phyloP scores from a whole-genome alignment of 2,888 invertebrate genomes.

The Boloria selene region DNA sequence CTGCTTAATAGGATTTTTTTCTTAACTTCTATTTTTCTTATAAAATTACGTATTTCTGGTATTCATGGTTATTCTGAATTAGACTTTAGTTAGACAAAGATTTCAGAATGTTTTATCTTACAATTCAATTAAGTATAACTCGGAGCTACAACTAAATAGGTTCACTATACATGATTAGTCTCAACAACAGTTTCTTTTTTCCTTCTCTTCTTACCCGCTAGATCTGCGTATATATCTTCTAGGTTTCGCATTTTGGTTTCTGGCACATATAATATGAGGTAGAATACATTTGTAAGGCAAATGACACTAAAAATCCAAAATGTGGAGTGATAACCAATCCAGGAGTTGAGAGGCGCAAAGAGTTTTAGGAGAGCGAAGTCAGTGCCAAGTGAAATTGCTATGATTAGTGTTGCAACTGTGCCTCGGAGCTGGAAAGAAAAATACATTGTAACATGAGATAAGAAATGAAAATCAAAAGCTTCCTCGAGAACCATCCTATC shows the following conservation, averaged over 20 bases:
- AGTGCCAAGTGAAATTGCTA: slow-evolving; percentile 88
- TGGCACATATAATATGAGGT: slow-evolving; percentile 92
- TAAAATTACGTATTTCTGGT: no score
- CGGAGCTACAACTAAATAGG: neutral
- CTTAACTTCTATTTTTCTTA: no score
- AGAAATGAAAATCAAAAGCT: no score
- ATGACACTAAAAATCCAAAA: slow-evolving; percentile 92
- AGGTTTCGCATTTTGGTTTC: slow-evolving; percentile 95
- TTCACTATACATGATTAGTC: slow-evolving; percentile 45
- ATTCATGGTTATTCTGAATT: no score
- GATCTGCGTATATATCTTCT: slow-evolving; percentile 93
- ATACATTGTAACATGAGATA: neutral
- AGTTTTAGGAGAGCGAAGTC: slow-evolving; percentile 93
- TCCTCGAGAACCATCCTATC: no score
- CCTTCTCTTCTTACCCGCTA: slow-evolving; percentile 79
- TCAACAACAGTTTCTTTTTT: slow-evolving; percentile 51
- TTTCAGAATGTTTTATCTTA: no score
- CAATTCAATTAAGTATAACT: no score
- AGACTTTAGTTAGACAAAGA: no score
- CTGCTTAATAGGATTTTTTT: no score
- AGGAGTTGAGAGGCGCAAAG: slow-evolving; percentile 85
- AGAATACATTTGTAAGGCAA: slow-evolving; percentile 88
- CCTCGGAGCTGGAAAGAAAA: slow-evolving; percentile 62
- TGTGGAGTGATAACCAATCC: slow-evolving; percentile 87
- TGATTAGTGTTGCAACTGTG: slow-evolving; percentile 72